Conservation (phyloP, 2,888 invertebrate species). For the Drosophila tripunctata region DNA sequence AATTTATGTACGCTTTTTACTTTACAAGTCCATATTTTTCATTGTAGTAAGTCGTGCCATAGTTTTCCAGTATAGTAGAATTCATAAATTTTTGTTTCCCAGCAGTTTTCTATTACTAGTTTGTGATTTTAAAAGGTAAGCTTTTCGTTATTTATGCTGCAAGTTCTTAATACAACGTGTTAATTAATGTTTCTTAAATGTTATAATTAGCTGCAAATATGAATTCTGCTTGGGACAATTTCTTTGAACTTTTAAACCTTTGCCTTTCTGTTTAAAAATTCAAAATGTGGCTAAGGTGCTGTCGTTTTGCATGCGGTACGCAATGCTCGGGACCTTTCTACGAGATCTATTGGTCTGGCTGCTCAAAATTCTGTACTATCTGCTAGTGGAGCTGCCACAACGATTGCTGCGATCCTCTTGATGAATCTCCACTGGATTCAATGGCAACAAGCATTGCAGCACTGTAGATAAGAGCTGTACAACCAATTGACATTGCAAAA, state of each 20-base stretch:
- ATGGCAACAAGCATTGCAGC: no score
- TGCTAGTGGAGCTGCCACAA: slow-evolving; percentile 39
- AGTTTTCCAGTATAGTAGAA: neutral
- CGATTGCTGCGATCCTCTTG: slow-evolving; percentile 20
- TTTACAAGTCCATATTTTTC: neutral
- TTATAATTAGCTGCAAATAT: neutral
- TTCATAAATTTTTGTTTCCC: neutral
- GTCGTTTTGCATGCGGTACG: slow-evolving; percentile 3
- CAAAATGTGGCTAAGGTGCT: slow-evolving; percentile 23
- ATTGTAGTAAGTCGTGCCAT: slow-evolving; percentile 1
- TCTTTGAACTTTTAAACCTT: neutral
- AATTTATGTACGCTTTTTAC: no score
- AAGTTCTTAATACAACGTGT: no score
- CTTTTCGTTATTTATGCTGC: neutral
- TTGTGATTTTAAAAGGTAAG: neutral
- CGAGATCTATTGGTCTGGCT: no score
- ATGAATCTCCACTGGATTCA: slow-evolving; percentile 39
- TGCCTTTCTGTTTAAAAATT: neutral
- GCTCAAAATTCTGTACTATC: slow-evolving; percentile 8
- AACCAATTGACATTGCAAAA: neutral
- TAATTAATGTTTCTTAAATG: no score
- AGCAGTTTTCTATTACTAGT: neutral
- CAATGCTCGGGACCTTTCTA: no score
- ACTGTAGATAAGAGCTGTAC: no score
- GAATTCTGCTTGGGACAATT: neutral